These are phyloP conservation scores for Nerophis ophidion DNA, from an alignment of 2,113 vertebrate genomes.

Conservation along the genomic window DNA sequence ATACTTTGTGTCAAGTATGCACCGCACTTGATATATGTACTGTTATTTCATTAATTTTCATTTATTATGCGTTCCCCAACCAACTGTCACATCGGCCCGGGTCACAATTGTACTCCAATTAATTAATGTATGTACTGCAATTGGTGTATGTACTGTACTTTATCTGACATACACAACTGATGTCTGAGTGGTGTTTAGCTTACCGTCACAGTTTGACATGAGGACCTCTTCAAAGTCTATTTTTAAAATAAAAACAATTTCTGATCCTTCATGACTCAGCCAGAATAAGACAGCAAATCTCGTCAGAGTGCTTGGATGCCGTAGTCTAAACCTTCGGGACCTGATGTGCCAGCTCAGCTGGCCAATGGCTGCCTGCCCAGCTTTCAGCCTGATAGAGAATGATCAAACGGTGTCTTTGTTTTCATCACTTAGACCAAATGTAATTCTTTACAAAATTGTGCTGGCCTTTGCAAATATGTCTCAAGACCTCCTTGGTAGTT, in stretches of 20 bases:
- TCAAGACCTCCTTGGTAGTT: background rate
- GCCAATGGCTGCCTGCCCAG: slow-evolving; percentile 49
- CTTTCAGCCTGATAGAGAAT: slow-evolving; percentile 54
- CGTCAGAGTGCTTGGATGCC: slow-evolving; percentile 38
- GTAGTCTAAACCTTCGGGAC: slow-evolving; percentile 24
- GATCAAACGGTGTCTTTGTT: slow-evolving; percentile 50
- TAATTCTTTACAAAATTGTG: background rate
- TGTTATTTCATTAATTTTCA: no score
- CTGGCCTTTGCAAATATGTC: background rate
- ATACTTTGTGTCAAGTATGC: no score
- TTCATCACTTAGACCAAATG: slow-evolving; percentile 33
- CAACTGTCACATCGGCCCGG: no score
- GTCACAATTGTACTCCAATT: no score
- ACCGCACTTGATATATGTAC: no score
- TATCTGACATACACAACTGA: no score
- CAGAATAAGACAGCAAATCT: slow-evolving; percentile 52
- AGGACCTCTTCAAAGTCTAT: slow-evolving; percentile 25
- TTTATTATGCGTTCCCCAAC: no score
- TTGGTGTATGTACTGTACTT: no score
- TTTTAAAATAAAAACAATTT: slow-evolving; percentile 36
- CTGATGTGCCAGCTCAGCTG: slow-evolving; percentile 43
- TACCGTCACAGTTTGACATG: no score
- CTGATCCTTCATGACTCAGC: slow-evolving; percentile 27
- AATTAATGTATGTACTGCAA: no score
- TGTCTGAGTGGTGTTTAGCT: no score